Conservation (phyloP, 2,888 invertebrate genomes). For the Apamea sordens region DNA sequence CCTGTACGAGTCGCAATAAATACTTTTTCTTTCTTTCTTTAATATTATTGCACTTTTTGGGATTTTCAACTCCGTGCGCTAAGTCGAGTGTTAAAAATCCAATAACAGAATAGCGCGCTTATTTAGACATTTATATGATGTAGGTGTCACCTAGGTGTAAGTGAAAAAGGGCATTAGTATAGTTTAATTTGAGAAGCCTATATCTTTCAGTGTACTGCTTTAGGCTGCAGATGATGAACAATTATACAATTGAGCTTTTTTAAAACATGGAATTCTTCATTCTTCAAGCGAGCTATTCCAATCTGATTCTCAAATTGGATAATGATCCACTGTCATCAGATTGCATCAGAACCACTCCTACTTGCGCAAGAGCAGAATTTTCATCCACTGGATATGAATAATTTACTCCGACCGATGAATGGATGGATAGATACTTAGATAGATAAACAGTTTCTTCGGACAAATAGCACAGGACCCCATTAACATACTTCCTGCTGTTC, state of each 20-base stretch:
- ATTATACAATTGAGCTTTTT: neutral
- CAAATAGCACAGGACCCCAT: constrained; percentile 47
- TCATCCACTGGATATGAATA: neutral
- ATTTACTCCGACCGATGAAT: constrained; percentile 3
- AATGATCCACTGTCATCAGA: neutral
- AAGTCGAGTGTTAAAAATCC: neutral
- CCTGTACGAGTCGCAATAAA: too few relatives aligned
- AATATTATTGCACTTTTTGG: neutral
- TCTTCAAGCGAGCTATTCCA: neutral
- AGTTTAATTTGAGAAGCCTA: neutral
- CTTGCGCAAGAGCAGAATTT: constrained; percentile 1
- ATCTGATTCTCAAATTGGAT: neutral
- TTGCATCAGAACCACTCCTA: neutral
- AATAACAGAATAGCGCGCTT: neutral
- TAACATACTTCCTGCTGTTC: constrained; percentile 35
- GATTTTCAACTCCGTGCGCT: neutral
- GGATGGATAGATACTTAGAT: constrained; percentile 26
- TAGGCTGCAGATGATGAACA: neutral
- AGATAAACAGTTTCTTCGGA: constrained; percentile 37
- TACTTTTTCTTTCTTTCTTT: too few relatives aligned
- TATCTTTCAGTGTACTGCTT: neutral
- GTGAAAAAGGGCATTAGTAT: neutral
- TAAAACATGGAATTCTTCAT: neutral
- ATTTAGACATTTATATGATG: neutral
- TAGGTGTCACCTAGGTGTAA: neutral